These are phyloP conservation scores for Melinaea marsaeus DNA, from an alignment of 2,888 invertebrate genomes.

Conservation along the genomic window DNA sequence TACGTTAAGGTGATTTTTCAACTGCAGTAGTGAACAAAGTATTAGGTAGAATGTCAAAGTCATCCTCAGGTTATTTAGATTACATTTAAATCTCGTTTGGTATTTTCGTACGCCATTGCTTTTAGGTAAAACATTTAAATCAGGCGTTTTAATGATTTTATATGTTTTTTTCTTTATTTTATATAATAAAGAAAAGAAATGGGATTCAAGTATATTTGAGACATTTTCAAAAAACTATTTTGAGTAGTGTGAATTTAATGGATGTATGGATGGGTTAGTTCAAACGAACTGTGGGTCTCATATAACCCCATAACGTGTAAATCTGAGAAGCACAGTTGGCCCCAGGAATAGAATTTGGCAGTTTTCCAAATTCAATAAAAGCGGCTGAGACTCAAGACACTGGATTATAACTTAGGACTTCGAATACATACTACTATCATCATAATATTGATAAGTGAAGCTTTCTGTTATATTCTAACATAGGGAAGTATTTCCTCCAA, in stretches of 20 bases:
- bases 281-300: neutral
- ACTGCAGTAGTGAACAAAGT: slow-evolving; percentile 5
- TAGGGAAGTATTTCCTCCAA: neutral
- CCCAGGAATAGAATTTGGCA: slow-evolving; percentile 56
- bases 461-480: neutral
- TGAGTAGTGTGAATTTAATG: no score
- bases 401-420: slow-evolving; percentile 43
- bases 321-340: slow-evolving; percentile 62
- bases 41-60: neutral
- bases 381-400: slow-evolving; percentile 54
- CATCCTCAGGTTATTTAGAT: neutral
- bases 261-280: neutral
- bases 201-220: no score
- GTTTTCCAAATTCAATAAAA: slow-evolving; percentile 63
- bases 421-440: neutral
- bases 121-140: neutral
- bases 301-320: slow-evolving; percentile 44
- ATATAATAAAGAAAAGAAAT: neutral
- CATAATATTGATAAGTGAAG: neutral
- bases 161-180: neutral
- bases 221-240: no score
- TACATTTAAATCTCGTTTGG: neutral
- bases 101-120: neutral
- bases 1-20: slow-evolving; percentile 32
- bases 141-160: no score